Evolutionary conservation across 2,113 vertebrate genomes (phyloP).

Genomic region (Nicator chloris): DNA sequence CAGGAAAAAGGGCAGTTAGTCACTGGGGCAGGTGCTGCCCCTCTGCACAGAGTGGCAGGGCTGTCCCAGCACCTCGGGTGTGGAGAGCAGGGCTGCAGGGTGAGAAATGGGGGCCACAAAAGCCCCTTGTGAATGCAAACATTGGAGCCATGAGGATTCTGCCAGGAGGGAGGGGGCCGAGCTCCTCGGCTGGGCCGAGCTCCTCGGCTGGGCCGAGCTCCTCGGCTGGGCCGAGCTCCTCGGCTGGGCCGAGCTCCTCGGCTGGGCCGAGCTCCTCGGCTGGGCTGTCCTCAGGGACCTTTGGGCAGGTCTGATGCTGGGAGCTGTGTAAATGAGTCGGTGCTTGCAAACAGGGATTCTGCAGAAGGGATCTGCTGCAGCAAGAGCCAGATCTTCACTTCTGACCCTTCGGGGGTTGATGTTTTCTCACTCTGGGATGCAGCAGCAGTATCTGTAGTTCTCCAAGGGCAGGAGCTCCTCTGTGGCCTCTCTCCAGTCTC

Average conservation of each 20-base stretch:
- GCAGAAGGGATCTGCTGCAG: not conserved
- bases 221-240: too few relatives aligned
- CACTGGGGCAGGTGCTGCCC: not conserved
- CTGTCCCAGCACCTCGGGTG: fast-evolving
- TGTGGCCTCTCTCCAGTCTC: not conserved
- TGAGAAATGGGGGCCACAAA: fast-evolving
- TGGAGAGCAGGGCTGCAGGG: not conserved
- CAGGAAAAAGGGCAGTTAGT: not conserved
- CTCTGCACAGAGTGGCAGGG: not conserved
- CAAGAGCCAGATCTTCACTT: fast-evolving
- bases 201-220: too few relatives aligned
- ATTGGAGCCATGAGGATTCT: fast-evolving
- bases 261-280: not conserved
- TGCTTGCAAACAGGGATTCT: not conserved
- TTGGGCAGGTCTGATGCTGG: not conserved
- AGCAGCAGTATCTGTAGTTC: not conserved
- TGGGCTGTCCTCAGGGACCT: not conserved
- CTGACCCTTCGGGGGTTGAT: not conserved
- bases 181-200: not conserved
- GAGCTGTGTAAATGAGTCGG: fast-evolving
- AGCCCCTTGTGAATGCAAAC: not conserved
- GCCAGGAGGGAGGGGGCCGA: not conserved
- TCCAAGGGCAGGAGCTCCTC: not conserved
- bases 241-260: too few relatives aligned
- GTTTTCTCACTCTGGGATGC: not conserved